Conservation (phyloP, 2,797 vertebrate genomes). For the Xerus rutilus region DNA sequence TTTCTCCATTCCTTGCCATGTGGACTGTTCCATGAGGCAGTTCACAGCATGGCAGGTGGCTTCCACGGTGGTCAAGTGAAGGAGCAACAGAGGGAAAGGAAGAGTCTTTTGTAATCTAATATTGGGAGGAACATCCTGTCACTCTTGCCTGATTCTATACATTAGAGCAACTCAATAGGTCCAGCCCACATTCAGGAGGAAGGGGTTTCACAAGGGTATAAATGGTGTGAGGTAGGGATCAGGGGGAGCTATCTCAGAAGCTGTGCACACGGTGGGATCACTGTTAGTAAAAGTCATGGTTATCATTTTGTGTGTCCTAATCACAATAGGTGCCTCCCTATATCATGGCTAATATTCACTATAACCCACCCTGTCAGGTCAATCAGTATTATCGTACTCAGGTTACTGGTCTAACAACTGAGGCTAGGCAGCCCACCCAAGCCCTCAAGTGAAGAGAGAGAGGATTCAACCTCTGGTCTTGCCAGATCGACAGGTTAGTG, state of each 20-base stretch:
- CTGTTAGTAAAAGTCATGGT: background rate
- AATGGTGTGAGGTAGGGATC: background rate
- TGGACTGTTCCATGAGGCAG: background rate
- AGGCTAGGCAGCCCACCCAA: background rate
- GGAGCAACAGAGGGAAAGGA: background rate
- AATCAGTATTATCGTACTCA: background rate
- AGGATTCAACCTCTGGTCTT: background rate
- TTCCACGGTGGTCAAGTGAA: background rate
- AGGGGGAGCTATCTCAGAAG: background rate
- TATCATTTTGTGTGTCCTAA: background rate
- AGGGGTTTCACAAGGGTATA: too few species aligned
- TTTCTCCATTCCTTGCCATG: background rate
- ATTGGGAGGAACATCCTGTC: background rate
- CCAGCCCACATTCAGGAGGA: background rate
- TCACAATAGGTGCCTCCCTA: background rate
- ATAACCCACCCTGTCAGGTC: background rate
- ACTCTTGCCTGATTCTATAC: background rate
- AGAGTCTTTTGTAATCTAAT: background rate
- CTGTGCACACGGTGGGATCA: background rate
- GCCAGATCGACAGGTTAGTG: background rate
- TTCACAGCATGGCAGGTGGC: background rate
- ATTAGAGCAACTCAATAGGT: background rate
- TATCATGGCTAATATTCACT: background rate
- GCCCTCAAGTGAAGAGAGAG: background rate
- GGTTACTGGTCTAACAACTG: background rate